A percentile compares a stretch with the other conserved stretches of the same genome.
These are phyloP conservation scores for Clarias platycephalus DNA, from an alignment of 2,797 vertebrate species.

Conservation along the genomic window DNA sequence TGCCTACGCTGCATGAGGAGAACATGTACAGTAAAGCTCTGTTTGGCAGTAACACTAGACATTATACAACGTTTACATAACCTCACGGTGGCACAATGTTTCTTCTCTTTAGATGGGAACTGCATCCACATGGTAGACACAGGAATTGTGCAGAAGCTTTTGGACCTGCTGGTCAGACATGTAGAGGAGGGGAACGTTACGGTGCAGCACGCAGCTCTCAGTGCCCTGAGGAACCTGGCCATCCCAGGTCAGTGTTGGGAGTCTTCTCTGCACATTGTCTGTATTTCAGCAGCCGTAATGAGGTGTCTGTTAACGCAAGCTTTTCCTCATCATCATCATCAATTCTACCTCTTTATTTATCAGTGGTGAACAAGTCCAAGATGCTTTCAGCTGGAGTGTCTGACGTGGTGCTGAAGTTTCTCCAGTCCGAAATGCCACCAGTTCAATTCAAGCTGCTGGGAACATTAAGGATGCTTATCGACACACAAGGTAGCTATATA, in stretches of 20 bases:
- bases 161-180: conserved; percentile 90
- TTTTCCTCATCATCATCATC: background rate
- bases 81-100: no score
- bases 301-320: background rate
- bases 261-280: background rate
- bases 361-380: conserved; percentile 98
- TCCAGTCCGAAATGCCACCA: conserved; percentile 96
- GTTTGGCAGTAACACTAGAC: background rate
- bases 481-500: conserved; percentile 86
- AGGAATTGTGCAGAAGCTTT: conserved; percentile 93
- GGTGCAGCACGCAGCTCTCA: conserved; percentile 93
- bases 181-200: conserved; percentile 96
- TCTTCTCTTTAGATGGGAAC: conserved; percentile 81
- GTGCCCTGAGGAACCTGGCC: conserved; percentile 92
- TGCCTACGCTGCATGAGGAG: background rate
- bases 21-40: background rate
- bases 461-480: conserved; percentile 96
- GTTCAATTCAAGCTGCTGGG: conserved; percentile 98
- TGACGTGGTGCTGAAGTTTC: conserved; percentile 91
- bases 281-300: background rate
- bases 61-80: no score
- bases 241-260: conserved; percentile 84
- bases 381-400: conserved; percentile 94
- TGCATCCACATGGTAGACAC: conserved; percentile 99
- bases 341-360: conserved; percentile 11